Evolutionary conservation across 2,888 invertebrate genomes (phyloP), one percentile per base, ranked within the genome.

Genomic region (Dynastes tityus): DNA sequence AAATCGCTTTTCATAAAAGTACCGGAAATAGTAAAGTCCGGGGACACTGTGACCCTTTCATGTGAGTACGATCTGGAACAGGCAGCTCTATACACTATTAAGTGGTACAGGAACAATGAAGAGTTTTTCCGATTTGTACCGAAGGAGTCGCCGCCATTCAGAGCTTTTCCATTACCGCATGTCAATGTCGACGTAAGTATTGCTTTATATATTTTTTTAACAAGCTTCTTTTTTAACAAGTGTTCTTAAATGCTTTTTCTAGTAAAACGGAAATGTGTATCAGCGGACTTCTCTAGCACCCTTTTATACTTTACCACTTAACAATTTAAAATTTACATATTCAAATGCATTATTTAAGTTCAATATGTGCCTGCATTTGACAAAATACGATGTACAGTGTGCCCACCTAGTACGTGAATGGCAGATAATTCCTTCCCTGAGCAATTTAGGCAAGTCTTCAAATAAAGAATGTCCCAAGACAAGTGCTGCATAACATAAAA

Each of bases 91-190:
- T 91, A 91, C 85, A 89, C 90, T 16, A 89, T 91, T 84, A 91
- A 90, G 86, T 91, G 91, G 91, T 91, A 91, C 86, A 88, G 89
- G 85, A 90, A 90, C 78, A 89, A 89, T 78, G 88, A 89, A 65
- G 91, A 91, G 84, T 91, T 91, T 85, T 91, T 90, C 85, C 87
- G 91, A 81, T 91, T 86, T 85, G 89, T 91, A 53, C 91, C 91
- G 13, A 90, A 90, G 83, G 91, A 91, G 82, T 88, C 89, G 74
- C 91, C 91, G 4, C 90, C 90, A 11, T 89, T 89, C 67, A 87
- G 89, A 81, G 89, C 89, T 55, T 91, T 91, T 83, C 87, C 88
- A 2, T 85, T 89, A 78, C 87, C 88, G 29, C 88, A 89, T 80
- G 87, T 90, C 77, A 88, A 88, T 77, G 89, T 91, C 32, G 91